Evolutionary conservation across 2,888 invertebrate species (phyloP), one percentile per base, ranked within the genome.

Genomic region (Celastrina argiolus): DNA sequence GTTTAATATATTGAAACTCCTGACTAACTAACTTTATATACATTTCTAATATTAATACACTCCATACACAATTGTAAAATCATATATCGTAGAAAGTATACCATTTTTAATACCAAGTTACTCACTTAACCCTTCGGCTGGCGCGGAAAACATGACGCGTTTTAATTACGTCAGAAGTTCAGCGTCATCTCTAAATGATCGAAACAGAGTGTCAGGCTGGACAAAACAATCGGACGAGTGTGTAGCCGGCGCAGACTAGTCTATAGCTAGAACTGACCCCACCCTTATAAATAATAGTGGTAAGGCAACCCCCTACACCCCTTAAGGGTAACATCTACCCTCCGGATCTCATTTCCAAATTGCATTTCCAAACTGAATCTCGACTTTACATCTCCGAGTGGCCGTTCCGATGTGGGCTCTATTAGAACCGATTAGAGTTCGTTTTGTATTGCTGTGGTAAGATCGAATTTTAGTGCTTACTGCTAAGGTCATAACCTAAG

Each of bases 271-370:
- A 85, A 79, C 87, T 88, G 88, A 88, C 89, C 88, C 88, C 84
- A 85, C 90, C 83, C 89, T 88, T 89, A 90, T 89, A 89, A 91
- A 90, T 91, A 91, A 89, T 90, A 90, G 89, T 88, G 86, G 88
- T 83, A 86, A 87, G 83, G 81, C 84, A 74, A 82, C 83, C 81
- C 82, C 82, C 83, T 79, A 76, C 79, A 80, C 84, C 83, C 83
- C 81, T 80, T 79, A 83, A 87, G 86, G 87, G 87, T 85, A 84
- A 79, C 78, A 74, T 72, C 82, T 81, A 84, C 85, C 85, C 85
- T 78, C 82, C 83, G 84, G 87, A 89, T 89, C 89, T 89, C 88
- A 89, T 90, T 90, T 91, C 89, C 88, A 89, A 91, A 91, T 90
- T 91, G 89, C 87, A 88, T 88, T 86, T 83, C 84, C 74, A 85